A percentile compares a stretch with the other conserved stretches of the same genome.
Evolutionary conservation across 2,113 vertebrate species (phyloP).

Genomic region (Theropithecus gelada): DNA sequence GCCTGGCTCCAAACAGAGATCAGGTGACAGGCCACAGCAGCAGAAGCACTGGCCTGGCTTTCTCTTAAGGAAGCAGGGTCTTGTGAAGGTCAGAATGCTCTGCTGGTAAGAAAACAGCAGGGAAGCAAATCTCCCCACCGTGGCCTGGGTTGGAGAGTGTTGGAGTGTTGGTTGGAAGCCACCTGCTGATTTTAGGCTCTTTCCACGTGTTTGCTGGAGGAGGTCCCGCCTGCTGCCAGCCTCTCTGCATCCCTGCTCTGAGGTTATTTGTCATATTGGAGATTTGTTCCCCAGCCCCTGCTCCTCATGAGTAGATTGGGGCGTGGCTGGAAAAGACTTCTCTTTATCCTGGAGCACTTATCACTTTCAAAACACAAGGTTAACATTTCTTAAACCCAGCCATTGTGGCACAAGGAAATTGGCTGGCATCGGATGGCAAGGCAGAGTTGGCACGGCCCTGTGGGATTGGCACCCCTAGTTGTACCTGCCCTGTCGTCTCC

Average conservation of each 20-base stretch:
- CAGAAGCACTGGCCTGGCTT: fast-evolving
- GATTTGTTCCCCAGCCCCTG: background rate
- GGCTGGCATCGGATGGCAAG: background rate
- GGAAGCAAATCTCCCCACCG: background rate
- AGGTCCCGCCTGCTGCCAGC: background rate
- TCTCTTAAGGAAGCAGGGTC: background rate
- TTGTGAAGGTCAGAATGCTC: background rate
- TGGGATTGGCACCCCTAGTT: background rate
- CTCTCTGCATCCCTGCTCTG: background rate
- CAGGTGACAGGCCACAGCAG: background rate
- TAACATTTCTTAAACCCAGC: background rate
- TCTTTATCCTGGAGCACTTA: background rate
- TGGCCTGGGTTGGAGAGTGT: fast-evolving
- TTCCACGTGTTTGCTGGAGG: background rate
- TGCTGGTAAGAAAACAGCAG: background rate
- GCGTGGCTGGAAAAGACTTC: background rate
- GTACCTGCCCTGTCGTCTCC: background rate
- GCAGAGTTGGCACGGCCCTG: background rate
- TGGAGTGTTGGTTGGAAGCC: background rate
- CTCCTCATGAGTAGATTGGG: background rate
- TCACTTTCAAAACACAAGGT: background rate
- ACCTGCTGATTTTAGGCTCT: background rate
- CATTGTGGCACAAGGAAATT: background rate
- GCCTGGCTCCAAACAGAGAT: background rate
- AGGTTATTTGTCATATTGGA: background rate